Base-by-base conservation (phyloP, 2,888 invertebrate genomes). In the Lasioglossum morio region DNA sequence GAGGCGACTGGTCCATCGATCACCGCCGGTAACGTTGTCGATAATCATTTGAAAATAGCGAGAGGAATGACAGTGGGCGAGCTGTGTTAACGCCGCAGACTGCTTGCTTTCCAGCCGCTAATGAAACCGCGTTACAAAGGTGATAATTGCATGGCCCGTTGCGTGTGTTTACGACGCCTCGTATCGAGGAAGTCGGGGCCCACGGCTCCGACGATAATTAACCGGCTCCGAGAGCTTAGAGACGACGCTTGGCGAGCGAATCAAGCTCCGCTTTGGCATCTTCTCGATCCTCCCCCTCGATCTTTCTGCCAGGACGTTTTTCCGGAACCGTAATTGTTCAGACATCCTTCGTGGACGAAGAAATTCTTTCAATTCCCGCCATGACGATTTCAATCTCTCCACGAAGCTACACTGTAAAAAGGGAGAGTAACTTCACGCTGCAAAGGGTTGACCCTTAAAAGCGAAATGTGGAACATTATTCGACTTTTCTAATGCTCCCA, bases 111-210 rank as follows among this genome's bases (percentile, higher is more conserved):
- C 57, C 76, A 76, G 77, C 66, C 79, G 78, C 74, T 81, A 85
- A 86, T 81, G 86, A 85, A 86, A 79, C 69, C 72, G 63, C 79
- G 30, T 69, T 78, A 77, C 77, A 69, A 48, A 81, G 63, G 73
- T 63, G 86, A 86, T 85, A 85, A 85, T 85, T 73, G 85, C 75
- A 43, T 34, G 70, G 72, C 57, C 40, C 23, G 57, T 70, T 69
- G 69, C 48, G 72, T 40, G 76, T 27, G 74, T 63, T 70, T 63
- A 70, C 77, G 83, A 77, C 57, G 72, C 70, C 70, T 81, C 72
- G 66, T 46, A 57, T 57, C 73, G 72, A 75, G 40, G 63, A 80
- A 80, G 77, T 81, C 23, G 30, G 30, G 40, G 16, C 34, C 34
- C 30, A 37, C 69, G 19, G 30, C 57, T 40, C 14, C n/a, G 30